Evolutionary conservation across 2,888 invertebrate species (phyloP), one percentile per base, ranked within the genome.

Genomic region (Drosophila prolongata): DNA sequence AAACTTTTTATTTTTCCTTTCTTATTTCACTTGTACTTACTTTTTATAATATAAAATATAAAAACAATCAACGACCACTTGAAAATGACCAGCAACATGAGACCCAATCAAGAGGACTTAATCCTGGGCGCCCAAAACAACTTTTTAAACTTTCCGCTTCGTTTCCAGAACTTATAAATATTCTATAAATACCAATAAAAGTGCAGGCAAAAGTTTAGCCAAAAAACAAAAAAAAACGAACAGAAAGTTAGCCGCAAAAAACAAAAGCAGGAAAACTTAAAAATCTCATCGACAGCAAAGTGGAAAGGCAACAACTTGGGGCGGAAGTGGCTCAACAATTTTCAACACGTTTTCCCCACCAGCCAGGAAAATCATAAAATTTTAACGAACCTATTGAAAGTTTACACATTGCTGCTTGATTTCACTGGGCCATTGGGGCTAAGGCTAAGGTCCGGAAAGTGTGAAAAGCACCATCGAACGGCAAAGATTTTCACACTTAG

Each of bases 401-500:
- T 90, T 90, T 89, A 72, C 80, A 87, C 89, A 89, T 81, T 83
- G 89, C 89, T 79, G 85, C 86, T 89, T 86, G 87, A 86, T 89
- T 86, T 89, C 77, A 80, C 71, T 42, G 71, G 58, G 35, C 49
- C 52, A 49, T 44, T 69, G 65, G 81, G 75, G 72, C 81, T 64
- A 55, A 69, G 74, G 40, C 58, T 34, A 62, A 43, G 67, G 64
- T 59, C 59, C 60, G 60, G 73, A 89, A 87, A 76, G 89, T 87
- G 87, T 87, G 90, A 89, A 91, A 89, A 89, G 85, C 83, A 80
- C 89, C 90, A 90, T 90, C 87, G 90, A 91, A 90, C 89, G 84
- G 89, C 83, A 85, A 90, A 91, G 90, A 90, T 90, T 89, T 91
- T 90, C 90, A 89, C 91, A 91, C 91, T 89, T 89, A 82, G 74